Conservation (phyloP, 2,888 invertebrate species). For the Cremastobaeus sp. region DNA sequence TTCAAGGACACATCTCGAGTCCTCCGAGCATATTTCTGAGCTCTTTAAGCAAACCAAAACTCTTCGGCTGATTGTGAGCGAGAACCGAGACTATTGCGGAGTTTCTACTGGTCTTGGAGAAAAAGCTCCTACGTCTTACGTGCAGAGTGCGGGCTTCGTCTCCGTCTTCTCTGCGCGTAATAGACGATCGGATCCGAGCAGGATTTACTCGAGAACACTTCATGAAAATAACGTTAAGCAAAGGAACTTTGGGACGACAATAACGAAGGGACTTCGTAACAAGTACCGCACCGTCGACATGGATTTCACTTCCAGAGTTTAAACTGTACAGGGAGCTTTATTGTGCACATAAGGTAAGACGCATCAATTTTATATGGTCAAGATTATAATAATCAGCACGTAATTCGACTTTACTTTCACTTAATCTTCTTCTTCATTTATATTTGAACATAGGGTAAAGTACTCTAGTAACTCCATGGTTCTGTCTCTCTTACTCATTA, state of each 20-base stretch:
- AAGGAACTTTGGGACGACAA: conserved; percentile 51
- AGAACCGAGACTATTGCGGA: too few species aligned
- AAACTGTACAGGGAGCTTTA: conserved; percentile 13
- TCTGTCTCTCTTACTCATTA: too few species aligned
- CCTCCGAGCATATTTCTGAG: conserved; percentile 29
- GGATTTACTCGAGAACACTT: conserved; percentile 65
- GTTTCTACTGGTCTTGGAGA: conserved; percentile 8
- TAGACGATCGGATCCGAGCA: conserved; percentile 66
- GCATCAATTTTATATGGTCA: too few species aligned
- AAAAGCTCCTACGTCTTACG: conserved; percentile 24
- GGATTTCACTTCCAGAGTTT: conserved; percentile 18
- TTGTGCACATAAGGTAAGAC: too few species aligned
- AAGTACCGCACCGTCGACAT: conserved; percentile 31
- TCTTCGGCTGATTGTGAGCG: conserved; percentile 5
- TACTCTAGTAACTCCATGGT: too few species aligned
- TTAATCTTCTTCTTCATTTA: too few species aligned
- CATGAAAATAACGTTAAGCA: conserved; percentile 55
- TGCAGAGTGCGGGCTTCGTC: conserved; percentile 12
- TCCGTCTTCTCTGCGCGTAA: conserved; percentile 49
- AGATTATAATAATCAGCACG: too few species aligned
- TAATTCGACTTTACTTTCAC: too few species aligned
- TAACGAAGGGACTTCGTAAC: conserved; percentile 53
- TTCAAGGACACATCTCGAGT: conserved; percentile 39
- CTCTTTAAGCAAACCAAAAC: conserved; percentile 26
- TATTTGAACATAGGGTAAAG: too few species aligned